phyloP scores from a whole-genome alignment of 1,140 invertebrate species.

The Heliconius melpomene region DNA sequence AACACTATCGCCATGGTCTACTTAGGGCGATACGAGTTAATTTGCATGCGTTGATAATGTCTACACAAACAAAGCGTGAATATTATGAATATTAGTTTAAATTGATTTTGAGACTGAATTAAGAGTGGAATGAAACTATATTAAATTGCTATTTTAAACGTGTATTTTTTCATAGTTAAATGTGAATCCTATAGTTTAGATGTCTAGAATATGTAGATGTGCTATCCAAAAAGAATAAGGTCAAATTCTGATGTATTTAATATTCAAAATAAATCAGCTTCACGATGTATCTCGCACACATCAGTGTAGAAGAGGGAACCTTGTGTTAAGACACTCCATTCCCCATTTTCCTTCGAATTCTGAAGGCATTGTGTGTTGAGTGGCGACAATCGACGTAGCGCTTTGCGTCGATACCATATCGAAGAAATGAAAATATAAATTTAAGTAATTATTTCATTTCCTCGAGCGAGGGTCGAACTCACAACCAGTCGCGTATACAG shows the following conservation, averaged over 20 bases:
- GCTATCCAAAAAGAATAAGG: neutral
- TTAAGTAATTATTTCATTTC: no score
- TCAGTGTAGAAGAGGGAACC: no score
- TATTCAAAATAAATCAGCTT: no score
- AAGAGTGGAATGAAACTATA: neutral
- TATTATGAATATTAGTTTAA: neutral
- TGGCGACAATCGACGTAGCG: no score
- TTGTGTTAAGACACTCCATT: no score
- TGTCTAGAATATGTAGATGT: neutral
- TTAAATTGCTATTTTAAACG: neutral
- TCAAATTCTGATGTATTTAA: neutral
- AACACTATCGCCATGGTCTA: constrained; percentile 22
- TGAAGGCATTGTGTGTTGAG: no score
- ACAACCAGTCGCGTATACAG: no score
- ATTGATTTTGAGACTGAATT: neutral
- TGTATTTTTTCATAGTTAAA: neutral
- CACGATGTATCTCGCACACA: no score
- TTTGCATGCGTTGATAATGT: constrained; percentile 28
- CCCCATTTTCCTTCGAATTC: no score
- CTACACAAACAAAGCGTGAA: neutral
- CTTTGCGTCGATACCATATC: no score
- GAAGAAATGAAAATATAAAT: no score
- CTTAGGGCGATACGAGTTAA: constrained; percentile 29
- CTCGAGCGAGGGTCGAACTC: no score
- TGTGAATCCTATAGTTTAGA: neutral